Evolutionary conservation across 2,113 vertebrate species (phyloP).

Genomic region (Axis porcinus): DNA sequence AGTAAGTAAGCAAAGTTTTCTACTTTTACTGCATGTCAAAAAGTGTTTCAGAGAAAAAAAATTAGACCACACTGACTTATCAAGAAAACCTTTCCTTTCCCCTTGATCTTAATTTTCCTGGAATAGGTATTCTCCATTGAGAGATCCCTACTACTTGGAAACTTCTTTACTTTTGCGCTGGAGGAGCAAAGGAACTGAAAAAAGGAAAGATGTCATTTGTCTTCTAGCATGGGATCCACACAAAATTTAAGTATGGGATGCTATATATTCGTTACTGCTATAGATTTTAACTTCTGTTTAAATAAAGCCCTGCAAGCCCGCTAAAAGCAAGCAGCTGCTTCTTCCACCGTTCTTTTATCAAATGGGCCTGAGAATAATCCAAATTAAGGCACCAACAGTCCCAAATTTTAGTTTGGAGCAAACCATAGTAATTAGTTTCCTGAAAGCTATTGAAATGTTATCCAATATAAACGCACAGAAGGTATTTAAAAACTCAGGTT

Average conservation of each 20-base stretch:
- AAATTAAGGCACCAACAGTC: not conserved
- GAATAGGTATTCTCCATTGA: not conserved
- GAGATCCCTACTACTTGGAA: not conserved
- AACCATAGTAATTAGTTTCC: not conserved
- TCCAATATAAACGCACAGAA: not conserved
- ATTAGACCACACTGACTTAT: not conserved
- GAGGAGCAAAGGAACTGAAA: not conserved
- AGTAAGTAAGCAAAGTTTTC: constrained; percentile 29
- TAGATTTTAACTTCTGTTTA: not conserved
- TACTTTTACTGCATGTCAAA: constrained; percentile 15
- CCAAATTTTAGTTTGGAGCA: not conserved
- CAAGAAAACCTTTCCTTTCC: not conserved
- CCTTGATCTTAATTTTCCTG: not conserved
- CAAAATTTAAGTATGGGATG: not conserved
- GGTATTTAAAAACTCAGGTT: not conserved
- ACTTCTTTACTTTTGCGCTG: not conserved
- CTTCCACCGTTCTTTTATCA: not conserved
- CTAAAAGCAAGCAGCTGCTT: not conserved
- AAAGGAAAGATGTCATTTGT: not conserved
- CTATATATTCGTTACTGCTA: not conserved
- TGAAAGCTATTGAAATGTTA: not conserved
- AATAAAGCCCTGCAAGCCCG: not conserved
- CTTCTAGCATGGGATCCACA: not conserved
- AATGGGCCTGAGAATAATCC: not conserved
- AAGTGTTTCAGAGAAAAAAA: not conserved